These are phyloP conservation scores for Galerucella calmariensis DNA, from an alignment of 2,888 invertebrate species.

Conservation along the genomic window DNA sequence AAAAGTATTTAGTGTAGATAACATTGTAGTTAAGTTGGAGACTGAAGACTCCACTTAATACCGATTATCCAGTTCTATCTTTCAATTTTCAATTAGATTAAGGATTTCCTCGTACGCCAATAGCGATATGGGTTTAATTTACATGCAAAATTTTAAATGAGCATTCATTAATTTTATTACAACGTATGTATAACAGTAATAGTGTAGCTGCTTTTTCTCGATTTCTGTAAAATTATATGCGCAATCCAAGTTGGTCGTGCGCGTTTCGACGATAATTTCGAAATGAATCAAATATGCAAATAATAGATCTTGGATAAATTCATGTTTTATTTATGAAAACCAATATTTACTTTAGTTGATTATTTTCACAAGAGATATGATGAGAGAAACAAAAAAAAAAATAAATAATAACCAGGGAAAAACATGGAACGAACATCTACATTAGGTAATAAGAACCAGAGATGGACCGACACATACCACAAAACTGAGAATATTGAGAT, in stretches of 20 bases:
- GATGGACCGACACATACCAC: background rate
- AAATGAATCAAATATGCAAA: slow-evolving; percentile 65
- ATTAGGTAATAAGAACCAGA: slow-evolving; percentile 52
- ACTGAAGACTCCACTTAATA: slow-evolving; percentile 26
- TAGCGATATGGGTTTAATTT: slow-evolving; percentile 36
- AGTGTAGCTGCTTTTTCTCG: slow-evolving; percentile 35
- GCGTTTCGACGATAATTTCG: slow-evolving; percentile 54
- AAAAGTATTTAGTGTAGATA: slow-evolving; percentile 25
- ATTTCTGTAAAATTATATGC: slow-evolving; percentile 44
- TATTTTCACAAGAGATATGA: slow-evolving; percentile 58
- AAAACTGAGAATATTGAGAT: too few species aligned
- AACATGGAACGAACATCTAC: slow-evolving; percentile 58
- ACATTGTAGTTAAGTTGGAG: slow-evolving; percentile 25
- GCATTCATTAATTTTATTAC: slow-evolving; percentile 47
- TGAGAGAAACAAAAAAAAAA: slow-evolving; percentile 45
- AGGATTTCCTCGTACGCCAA: slow-evolving; percentile 41
- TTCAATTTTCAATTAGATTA: slow-evolving; percentile 37
- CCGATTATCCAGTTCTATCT: slow-evolving; percentile 37
- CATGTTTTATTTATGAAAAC: slow-evolving; percentile 65
- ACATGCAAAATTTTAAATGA: slow-evolving; percentile 43
- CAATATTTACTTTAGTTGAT: slow-evolving; percentile 66
- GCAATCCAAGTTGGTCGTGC: slow-evolving; percentile 45
- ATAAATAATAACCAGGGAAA: slow-evolving; percentile 57
- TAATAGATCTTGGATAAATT: slow-evolving; percentile 63
- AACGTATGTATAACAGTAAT: slow-evolving; percentile 45